Evolutionary conservation across 2,797 vertebrate species (phyloP), one percentile per base, ranked within the genome.

Genomic region (Otus scops): DNA sequence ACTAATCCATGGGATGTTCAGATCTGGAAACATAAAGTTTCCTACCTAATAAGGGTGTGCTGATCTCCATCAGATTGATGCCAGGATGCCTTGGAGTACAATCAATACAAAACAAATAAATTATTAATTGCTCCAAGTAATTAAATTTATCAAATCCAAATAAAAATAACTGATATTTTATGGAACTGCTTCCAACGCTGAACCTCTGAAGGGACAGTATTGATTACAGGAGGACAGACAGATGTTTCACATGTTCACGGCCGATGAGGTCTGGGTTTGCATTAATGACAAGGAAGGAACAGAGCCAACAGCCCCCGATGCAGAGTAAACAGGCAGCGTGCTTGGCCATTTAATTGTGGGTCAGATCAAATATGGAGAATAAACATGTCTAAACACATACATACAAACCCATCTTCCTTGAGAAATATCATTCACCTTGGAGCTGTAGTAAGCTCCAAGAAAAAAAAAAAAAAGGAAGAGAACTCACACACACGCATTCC

Each of bases 141-240:
- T 98, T 97, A 97, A 93, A 97, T 98, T 95, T 97, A 97, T 97
- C 96, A 97, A 97, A 97, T 93, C 91, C 91, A 95, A 97, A 97
- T 97, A 97, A 97, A 97, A 97, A 97, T 97, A 97, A 97, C 96
- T 90, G 93, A 77, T 96, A 94, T 96, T 97, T 98, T 97, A 97
- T 97, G 95, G 93, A 94, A 92, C 92, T 84, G 93, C 81, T 96
- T 95, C 83, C 89, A 90, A 91, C 94, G 80, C 94, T 59, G 80
- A 76, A 78, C 67, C 93, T 97, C 95, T 86, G 69, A 97, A 97
- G 95, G 93, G 88, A 91, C 21, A n/a, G 63, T 96, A 97, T 97
- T 90, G 97, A 97, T 97, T 93, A 94, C 85, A 88, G 82, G 53
- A 95, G 91, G 89, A 89, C 93, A 97, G 96, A 97, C 95, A 97